Percentiles rank a stretch among this genome's conserved stretches.
phyloP scores from a whole-genome alignment of 2,888 invertebrate species.

The Didymodactylos carnosus region DNA sequence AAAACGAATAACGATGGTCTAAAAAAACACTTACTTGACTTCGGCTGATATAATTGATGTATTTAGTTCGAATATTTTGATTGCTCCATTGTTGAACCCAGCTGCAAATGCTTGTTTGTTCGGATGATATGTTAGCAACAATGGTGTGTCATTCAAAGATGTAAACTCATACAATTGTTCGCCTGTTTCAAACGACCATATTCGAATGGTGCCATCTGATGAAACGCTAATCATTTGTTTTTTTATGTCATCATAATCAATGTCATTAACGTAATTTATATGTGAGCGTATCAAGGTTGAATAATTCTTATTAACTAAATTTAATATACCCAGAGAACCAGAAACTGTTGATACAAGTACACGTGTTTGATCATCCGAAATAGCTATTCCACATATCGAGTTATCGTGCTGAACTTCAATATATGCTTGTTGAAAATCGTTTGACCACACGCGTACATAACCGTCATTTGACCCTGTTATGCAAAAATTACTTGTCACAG shows the following conservation, averaged over 20 bases:
- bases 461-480: constrained; percentile 34
- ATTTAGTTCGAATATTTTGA: constrained; percentile 29
- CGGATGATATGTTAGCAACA: constrained; percentile 26
- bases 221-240: not conserved
- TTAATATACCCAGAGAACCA: not conserved
- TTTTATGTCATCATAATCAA: not conserved
- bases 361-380: constrained; percentile 24
- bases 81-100: constrained; percentile 32
- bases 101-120: constrained; percentile 30
- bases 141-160: constrained; percentile 28
- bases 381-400: constrained; percentile 27
- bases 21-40: not conserved
- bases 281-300: not conserved
- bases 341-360: not conserved
- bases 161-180: constrained; percentile 25
- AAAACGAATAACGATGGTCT: not conserved
- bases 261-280: not conserved
- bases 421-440: constrained; percentile 24
- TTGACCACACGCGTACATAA: constrained; percentile 30
- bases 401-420: constrained; percentile 27
- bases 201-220: constrained; percentile 27
- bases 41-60: constrained; percentile 1
- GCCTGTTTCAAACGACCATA: constrained; percentile 30
- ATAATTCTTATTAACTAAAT: not conserved
- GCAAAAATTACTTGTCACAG: constrained; percentile 31